Base-by-base conservation (phyloP, 2,113 vertebrate genomes). In the Aix galericulata region DNA sequence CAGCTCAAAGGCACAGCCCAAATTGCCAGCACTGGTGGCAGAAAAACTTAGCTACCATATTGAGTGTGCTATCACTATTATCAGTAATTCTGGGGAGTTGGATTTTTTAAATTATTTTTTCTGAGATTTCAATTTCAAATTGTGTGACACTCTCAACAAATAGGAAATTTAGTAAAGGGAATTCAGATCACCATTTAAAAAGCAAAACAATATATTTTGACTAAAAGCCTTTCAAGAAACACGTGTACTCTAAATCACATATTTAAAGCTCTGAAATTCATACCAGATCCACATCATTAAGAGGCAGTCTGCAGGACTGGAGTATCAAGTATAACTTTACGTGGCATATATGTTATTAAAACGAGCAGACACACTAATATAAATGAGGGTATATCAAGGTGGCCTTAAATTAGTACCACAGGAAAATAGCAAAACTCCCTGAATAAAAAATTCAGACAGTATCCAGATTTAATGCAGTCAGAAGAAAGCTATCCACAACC, bases 201-300 rank as follows among this genome's bases (percentile, higher is more conserved):
- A 93, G 78, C 13, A 52, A 36, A 69, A 4, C 21, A 64, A 0
- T 55, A 67, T 34, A 8, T 25, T 76, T 40, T 53, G 93, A 63
- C 31, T 12, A 4, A 9, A 32, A 62, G 21, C 52, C 29, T 50
- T 71, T 46, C 20, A 62, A 40, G 2, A 46, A 80, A 77, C 9
- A 8, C 12, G 75, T 40, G 48, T 81, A n/a, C n/a, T 69, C 42
- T 66, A 66, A 85, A 59, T 81, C 76, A 83, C 1, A 1, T 58
- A 75, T 59, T 86, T 62, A 38, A 89, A 91, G 60, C 48, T 86
- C 73, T 84, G 62, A 92, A 64, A 56, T 79, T 88, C 88, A 81
- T 20, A 77, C 8, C 62, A 81, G 55, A 23, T 26, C 36, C 67
- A 71, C 38, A 53, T 77, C 25, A 77, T 79, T 77, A 89, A 81